These are phyloP conservation scores for Allobates femoralis DNA, from an alignment of 2,797 vertebrate species.

Conservation along the genomic window DNA sequence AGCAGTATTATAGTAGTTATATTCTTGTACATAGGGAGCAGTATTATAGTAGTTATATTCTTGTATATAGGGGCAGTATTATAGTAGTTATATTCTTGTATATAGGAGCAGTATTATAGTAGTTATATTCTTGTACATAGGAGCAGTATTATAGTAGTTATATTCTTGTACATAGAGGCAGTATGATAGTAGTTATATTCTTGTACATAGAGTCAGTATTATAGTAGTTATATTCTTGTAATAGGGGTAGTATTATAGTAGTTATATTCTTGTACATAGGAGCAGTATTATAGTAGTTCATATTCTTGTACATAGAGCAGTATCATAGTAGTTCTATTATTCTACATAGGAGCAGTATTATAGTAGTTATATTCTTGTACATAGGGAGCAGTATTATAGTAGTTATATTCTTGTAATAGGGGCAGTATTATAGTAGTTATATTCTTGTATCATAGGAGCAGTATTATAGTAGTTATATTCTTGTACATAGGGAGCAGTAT, in stretches of 20 bases:
- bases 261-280: slow-evolving; percentile 9
- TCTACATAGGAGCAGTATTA: not conserved
- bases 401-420: slow-evolving; percentile 21
- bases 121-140: slow-evolving; percentile 1
- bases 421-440: not conserved
- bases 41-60: not conserved
- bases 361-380: slow-evolving; percentile 8
- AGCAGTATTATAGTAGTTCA: not conserved
- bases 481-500: too few relatives aligned
- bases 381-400: slow-evolving; percentile 15
- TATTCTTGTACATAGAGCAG: not conserved
- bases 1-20: not conserved
- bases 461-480: too few relatives aligned
- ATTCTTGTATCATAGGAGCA: not conserved
- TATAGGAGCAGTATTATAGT: not conserved
- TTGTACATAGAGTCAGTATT: not conserved
- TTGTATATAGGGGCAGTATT: too few relatives aligned
- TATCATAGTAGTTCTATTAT: slow-evolving; percentile 2
- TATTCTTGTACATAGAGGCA: slow-evolving; percentile 2
- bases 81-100: not conserved
- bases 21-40: not conserved
- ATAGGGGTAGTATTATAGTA: not conserved
- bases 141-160: slow-evolving; percentile 6
- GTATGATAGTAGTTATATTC: slow-evolving; percentile 17
- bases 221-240: slow-evolving; percentile 2